phyloP scores from a whole-genome alignment of 1,140 invertebrate genomes.

The Drosophila pseudoobscura region DNA sequence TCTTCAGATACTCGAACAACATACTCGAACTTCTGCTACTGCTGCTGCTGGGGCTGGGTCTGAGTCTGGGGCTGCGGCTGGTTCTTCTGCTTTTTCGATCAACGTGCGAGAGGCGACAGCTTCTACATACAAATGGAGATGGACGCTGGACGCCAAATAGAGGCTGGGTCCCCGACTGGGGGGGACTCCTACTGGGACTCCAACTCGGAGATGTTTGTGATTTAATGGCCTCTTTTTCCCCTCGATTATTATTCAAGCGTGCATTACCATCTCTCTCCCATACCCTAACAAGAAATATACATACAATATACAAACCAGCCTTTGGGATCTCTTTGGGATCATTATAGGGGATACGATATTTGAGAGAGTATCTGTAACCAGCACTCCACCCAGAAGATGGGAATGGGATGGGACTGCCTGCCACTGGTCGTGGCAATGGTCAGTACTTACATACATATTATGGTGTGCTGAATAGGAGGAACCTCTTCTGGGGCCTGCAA shows the following conservation, averaged over 20 bases:
- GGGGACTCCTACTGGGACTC: too few species aligned
- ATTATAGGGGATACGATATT: too few species aligned
- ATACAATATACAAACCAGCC: constrained; percentile 3
- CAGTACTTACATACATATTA: too few species aligned
- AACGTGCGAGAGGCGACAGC: constrained; percentile 7
- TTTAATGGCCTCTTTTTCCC: constrained; percentile 57
- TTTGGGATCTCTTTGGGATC: constrained; percentile 41
- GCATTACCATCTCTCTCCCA: constrained; percentile 24
- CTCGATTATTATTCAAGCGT: constrained; percentile 62
- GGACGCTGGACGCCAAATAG: constrained; percentile 11
- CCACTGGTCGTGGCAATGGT: too few species aligned
- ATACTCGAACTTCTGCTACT: neutral
- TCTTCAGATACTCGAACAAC: neutral
- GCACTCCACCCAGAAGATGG: too few species aligned
- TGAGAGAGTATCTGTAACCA: too few species aligned
- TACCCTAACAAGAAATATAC: too few species aligned
- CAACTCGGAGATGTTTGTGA: constrained; percentile 46
- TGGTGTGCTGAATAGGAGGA: constrained; percentile 4
- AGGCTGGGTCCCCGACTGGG: constrained; percentile 1
- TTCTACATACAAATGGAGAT: constrained; percentile 17
- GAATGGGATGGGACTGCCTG: too few species aligned
- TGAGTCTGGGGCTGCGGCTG: neutral
- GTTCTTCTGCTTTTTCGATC: neutral
- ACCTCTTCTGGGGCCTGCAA: constrained; percentile 27
- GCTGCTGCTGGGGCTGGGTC: constrained; percentile 2